Percentiles rank a stretch among this genome's conserved stretches.
These are phyloP conservation scores for Amphipoea lucens DNA, from an alignment of 2,888 invertebrate species.

Conservation along the genomic window DNA sequence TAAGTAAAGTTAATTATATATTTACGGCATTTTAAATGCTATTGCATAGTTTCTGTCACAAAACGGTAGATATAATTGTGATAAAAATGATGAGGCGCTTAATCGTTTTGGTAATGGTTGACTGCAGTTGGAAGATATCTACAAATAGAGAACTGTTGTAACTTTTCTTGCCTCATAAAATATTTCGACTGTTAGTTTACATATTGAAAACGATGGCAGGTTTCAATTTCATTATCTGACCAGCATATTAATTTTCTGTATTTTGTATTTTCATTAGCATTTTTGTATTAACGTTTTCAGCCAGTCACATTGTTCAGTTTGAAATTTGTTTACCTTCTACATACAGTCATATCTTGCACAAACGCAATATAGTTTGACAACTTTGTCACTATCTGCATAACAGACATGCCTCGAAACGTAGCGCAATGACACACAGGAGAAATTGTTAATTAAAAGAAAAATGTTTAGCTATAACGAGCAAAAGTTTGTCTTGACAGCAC, in stretches of 20 bases:
- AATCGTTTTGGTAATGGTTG: not conserved
- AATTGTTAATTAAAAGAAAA: constrained; percentile 65
- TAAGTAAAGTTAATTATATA: not conserved
- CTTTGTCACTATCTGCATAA: constrained; percentile 16
- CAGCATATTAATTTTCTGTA: not conserved
- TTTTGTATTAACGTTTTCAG: too few relatives aligned
- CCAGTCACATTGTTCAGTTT: not conserved
- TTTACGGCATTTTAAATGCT: not conserved
- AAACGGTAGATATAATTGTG: not conserved
- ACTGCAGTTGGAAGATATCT: not conserved
- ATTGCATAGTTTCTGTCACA: not conserved
- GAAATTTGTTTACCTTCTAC: not conserved
- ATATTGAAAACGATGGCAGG: not conserved
- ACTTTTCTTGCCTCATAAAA: not conserved
- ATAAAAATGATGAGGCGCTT: not conserved
- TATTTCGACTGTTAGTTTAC: not conserved
- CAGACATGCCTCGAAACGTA: constrained; percentile 1
- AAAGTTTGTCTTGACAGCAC: constrained; percentile 60
- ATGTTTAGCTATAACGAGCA: constrained; percentile 65
- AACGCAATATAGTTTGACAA: constrained; percentile 11
- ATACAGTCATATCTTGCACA: not conserved
- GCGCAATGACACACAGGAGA: constrained; percentile 46
- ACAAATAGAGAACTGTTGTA: not conserved
- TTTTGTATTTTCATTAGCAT: not conserved
- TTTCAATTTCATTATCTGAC: not conserved